Evolutionary conservation across 2,888 invertebrate genomes (phyloP).

Genomic region (Lepidochitona cinerea): DNA sequence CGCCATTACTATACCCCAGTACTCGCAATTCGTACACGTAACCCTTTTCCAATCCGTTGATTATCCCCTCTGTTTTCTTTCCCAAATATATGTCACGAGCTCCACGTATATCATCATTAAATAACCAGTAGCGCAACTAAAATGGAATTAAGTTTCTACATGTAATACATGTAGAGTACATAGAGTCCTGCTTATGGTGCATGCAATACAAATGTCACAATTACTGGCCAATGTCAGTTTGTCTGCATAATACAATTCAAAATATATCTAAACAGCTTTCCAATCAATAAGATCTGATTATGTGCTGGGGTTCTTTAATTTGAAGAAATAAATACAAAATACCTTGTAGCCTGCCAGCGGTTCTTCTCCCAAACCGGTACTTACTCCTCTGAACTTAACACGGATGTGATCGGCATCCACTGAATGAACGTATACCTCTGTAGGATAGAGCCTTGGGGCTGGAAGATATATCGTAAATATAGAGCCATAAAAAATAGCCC

Average conservation of each 20-base stretch:
- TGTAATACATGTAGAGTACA: no score
- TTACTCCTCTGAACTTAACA: conserved; percentile 92
- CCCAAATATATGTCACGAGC: conserved; percentile 84
- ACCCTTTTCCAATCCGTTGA: conserved; percentile 82
- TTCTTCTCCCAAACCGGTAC: conserved; percentile 88
- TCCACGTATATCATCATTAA: conserved; percentile 92
- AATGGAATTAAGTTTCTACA: no score
- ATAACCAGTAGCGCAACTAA: conserved; percentile 92
- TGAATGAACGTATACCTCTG: conserved; percentile 87
- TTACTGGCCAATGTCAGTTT: no score
- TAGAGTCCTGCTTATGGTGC: no score
- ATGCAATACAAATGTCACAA: no score
- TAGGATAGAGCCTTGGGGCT: conserved; percentile 91
- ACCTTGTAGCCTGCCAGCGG: conserved; percentile 93
- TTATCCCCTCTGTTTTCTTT: conserved; percentile 82
- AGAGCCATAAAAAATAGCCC: no score
- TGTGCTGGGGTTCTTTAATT: no score
- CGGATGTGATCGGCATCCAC: conserved; percentile 89
- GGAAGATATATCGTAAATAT: no score
- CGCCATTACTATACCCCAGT: conserved; percentile 92
- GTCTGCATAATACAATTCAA: no score
- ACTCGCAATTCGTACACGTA: conserved; percentile 92
- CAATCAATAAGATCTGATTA: no score
- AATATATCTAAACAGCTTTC: no score
- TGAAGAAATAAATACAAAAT: conserved; percentile 19